A percentile compares a stretch with the other conserved stretches of the same genome.
These are phyloP conservation scores for Dendrocopos noguchii DNA, from an alignment of 2,113 vertebrate genomes.

Conservation along the genomic window DNA sequence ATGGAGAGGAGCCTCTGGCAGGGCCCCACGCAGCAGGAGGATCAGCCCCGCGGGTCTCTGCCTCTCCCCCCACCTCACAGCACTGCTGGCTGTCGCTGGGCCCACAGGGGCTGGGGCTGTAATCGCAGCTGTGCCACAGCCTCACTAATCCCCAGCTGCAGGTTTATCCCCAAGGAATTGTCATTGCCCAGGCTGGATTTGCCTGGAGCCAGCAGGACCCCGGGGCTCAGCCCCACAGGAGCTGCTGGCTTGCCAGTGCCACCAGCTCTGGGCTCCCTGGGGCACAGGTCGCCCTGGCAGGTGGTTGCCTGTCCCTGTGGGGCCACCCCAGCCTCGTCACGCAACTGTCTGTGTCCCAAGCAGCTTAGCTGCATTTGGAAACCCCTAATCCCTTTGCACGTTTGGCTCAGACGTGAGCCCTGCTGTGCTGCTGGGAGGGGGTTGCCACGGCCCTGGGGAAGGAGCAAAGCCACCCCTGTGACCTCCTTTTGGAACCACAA, in stretches of 20 bases:
- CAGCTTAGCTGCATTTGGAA: conserved; percentile 54
- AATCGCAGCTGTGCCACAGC: neutral
- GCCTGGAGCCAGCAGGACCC: neutral
- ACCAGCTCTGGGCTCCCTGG: neutral
- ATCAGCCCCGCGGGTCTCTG: fast-evolving
- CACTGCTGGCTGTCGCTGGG: neutral
- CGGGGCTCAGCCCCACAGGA: neutral
- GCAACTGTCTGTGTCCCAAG: conserved; percentile 1
- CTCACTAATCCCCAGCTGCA: neutral
- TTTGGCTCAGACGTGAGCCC: neutral
- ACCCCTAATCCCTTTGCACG: conserved; percentile 43
- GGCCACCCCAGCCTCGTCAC: neutral
- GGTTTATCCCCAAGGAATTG: neutral
- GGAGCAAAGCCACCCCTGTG: neutral
- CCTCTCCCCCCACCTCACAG: neutral
- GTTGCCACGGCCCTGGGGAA: fast-evolving
- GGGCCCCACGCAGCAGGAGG: neutral
- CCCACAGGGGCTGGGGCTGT: neutral
- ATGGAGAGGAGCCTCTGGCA: neutral
- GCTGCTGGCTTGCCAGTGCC: neutral
- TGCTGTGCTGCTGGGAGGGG: neutral
- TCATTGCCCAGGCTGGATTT: neutral
- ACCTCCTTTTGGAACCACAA: conserved; percentile 12
- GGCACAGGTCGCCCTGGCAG: neutral
- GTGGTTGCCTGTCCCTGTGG: neutral